Conservation (phyloP, 2,797 vertebrate genomes). For the Semotilus atromaculatus region DNA sequence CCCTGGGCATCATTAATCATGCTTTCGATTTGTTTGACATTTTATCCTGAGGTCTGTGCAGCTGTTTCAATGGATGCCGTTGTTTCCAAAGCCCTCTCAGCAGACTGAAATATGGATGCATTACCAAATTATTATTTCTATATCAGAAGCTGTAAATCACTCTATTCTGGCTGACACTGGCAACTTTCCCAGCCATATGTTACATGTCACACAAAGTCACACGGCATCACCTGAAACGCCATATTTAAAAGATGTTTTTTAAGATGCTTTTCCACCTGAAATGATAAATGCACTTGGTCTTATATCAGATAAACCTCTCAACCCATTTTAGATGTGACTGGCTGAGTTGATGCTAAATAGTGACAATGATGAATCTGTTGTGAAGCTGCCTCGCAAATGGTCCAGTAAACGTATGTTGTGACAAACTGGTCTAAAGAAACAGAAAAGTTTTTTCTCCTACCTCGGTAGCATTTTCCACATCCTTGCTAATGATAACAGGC, state of each 20-base stretch:
- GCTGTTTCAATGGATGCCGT: conserved; percentile 45
- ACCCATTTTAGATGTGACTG: conserved; percentile 22
- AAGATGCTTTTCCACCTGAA: conserved; percentile 14
- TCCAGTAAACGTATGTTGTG: background rate
- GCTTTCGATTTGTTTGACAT: conserved; percentile 47
- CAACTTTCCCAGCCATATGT: conserved; percentile 56
- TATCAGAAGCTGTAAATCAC: conserved; percentile 76
- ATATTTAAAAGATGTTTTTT: conserved; percentile 35
- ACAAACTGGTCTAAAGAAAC: background rate
- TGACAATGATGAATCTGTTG: conserved; percentile 6
- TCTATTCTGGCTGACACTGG: conserved; percentile 63
- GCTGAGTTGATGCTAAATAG: conserved; percentile 7
- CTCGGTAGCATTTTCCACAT: background rate
- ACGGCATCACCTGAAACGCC: conserved; percentile 20
- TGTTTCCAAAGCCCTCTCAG: conserved; percentile 66
- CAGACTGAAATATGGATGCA: conserved; percentile 68
- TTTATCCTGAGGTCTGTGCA: conserved; percentile 41
- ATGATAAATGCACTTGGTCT: conserved; percentile 46
- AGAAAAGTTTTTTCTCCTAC: background rate
- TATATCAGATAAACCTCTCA: conserved; percentile 21
- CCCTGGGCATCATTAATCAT: conserved; percentile 61
- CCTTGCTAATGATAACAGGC: background rate
- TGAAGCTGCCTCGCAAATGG: conserved; percentile 3
- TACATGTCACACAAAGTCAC: conserved; percentile 49
- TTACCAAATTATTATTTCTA: conserved; percentile 71